These are phyloP conservation scores for Drosophila cognata DNA, from an alignment of 2,888 invertebrate genomes.

Conservation along the genomic window DNA sequence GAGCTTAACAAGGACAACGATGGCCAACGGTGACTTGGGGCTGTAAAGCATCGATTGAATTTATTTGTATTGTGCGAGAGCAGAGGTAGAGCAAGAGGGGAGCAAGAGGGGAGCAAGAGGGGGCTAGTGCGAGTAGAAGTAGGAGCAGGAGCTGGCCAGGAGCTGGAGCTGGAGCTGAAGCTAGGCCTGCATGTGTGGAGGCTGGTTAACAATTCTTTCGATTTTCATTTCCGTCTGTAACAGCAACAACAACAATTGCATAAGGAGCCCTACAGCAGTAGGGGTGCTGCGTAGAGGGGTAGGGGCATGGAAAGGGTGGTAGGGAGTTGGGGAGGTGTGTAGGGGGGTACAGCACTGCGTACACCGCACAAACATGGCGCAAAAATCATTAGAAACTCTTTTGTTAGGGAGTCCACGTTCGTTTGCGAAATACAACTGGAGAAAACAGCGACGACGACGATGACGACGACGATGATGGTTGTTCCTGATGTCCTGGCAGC, in stretches of 20 bases:
- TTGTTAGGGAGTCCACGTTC: constrained; percentile 75
- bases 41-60: constrained; percentile 78
- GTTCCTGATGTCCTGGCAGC: neutral
- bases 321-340: too few relatives aligned
- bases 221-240: constrained; percentile 78
- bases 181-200: constrained; percentile 26
- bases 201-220: constrained; percentile 77
- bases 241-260: constrained; percentile 46
- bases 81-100: constrained; percentile 1
- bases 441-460: constrained; percentile 56
- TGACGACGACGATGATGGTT: constrained; percentile 3
- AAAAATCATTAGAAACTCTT: constrained; percentile 82
- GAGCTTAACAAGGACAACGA: constrained; percentile 61
- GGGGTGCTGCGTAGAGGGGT: neutral
- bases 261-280: constrained; percentile 23
- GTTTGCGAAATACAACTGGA: constrained; percentile 70
- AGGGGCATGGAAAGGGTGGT: neutral
- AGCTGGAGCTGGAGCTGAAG: constrained; percentile 8
- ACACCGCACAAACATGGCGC: constrained; percentile 73
- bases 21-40: constrained; percentile 67
- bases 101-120: neutral
- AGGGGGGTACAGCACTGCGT: constrained; percentile 3
- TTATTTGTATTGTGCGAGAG: constrained; percentile 72
- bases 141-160: constrained; percentile 8
- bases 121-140: constrained; percentile 6